A percentile compares a stretch with the other conserved stretches of the same genome.
These are phyloP conservation scores for Ormyrus thymus DNA, from an alignment of 2,888 invertebrate species.

Conservation along the genomic window DNA sequence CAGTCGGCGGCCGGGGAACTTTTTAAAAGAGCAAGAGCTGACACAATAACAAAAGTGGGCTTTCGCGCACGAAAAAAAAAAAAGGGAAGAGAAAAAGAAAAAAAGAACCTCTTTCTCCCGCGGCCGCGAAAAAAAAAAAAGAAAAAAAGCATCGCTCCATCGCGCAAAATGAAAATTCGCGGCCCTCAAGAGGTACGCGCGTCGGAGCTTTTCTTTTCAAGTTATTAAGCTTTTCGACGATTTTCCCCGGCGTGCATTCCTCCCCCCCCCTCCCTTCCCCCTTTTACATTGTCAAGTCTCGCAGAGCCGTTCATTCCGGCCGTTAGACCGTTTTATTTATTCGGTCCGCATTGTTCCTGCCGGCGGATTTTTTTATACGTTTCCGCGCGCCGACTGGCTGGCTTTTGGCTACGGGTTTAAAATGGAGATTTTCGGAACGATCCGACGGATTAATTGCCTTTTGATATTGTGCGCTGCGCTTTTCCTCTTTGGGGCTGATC, in stretches of 20 bases:
- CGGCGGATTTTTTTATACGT: neutral
- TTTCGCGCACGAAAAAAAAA: slow-evolving; percentile 3
- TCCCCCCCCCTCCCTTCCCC: neutral
- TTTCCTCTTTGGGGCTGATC: too few species aligned
- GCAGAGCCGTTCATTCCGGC: slow-evolving; percentile 9
- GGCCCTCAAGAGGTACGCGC: neutral
- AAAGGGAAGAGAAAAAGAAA: too few species aligned
- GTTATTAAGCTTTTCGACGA: slow-evolving; percentile 23
- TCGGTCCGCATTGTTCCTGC: slow-evolving; percentile 9
- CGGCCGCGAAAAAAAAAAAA: neutral
- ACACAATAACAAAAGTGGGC: neutral
- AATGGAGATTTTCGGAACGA: too few species aligned
- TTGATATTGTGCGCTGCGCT: too few species aligned
- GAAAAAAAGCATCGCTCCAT: slow-evolving; percentile 4
- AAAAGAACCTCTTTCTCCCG: slow-evolving; percentile 20
- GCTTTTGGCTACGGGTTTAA: too few species aligned
- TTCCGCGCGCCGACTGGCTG: too few species aligned
- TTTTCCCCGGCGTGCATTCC: neutral
- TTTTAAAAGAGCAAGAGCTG: too few species aligned
- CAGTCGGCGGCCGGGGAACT: too few species aligned
- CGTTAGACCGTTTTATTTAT: neutral
- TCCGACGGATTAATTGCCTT: too few species aligned
- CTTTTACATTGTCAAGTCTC: slow-evolving; percentile 15
- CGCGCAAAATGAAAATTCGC: slow-evolving; percentile 23
- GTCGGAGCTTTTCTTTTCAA: neutral